Evolutionary conservation across 2,888 invertebrate genomes (phyloP).

Genomic region (Carterocephalus palaemon): DNA sequence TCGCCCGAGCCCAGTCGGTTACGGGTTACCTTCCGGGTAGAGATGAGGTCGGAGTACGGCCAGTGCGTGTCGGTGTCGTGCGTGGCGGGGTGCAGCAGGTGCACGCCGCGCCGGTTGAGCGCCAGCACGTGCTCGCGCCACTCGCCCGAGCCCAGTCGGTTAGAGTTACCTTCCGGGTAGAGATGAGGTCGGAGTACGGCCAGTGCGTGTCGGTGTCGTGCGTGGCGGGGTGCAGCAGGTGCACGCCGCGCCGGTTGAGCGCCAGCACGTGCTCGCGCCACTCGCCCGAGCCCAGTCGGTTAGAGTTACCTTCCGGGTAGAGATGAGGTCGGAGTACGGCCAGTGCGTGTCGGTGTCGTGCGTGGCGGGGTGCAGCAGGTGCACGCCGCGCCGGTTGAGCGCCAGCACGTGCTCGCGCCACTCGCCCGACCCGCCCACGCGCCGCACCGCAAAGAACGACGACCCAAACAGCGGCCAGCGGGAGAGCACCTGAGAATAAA

Average conservation of each 20-base stretch:
- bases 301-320: slow-evolving; percentile 92
- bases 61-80: no score
- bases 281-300: slow-evolving; percentile 93
- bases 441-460: slow-evolving; percentile 97
- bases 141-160: no score
- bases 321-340: slow-evolving; percentile 96
- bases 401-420: slow-evolving; percentile 95
- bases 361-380: slow-evolving; percentile 93
- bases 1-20: no score
- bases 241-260: slow-evolving; percentile 94
- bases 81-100: no score
- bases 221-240: slow-evolving; percentile 93
- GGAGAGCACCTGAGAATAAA: slow-evolving; percentile 85
- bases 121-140: no score
- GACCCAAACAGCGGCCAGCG: slow-evolving; percentile 98
- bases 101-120: no score
- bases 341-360: slow-evolving; percentile 96
- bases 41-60: no score
- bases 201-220: slow-evolving; percentile 96
- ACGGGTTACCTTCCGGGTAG: slow-evolving; percentile 88
- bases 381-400: slow-evolving; percentile 94
- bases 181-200: slow-evolving; percentile 96
- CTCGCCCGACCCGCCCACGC: slow-evolving; percentile 83
- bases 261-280: slow-evolving; percentile 95
- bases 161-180: slow-evolving; percentile 94